phyloP scores from a whole-genome alignment of 1,140 invertebrate genomes.

The Papilio glaucus region DNA sequence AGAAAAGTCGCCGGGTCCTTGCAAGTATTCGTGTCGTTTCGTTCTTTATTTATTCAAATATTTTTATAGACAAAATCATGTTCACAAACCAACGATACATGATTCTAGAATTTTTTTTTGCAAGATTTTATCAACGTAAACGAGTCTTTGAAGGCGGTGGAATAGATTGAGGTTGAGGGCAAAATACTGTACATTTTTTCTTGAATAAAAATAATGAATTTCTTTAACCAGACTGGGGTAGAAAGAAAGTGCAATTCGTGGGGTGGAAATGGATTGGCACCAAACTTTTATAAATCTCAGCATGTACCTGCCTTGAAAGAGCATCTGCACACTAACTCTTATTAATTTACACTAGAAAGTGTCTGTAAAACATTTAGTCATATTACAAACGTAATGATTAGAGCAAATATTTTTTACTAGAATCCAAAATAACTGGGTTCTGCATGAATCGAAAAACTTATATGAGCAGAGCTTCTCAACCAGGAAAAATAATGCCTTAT shows the following conservation, averaged over 20 bases:
- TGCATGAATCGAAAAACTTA: neutral
- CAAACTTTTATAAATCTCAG: neutral
- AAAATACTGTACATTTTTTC: neutral
- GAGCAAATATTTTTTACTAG: no score
- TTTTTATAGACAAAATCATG: no score
- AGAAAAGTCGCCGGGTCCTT: no score
- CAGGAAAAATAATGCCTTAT: neutral
- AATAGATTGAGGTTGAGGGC: neutral
- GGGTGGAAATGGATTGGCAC: neutral
- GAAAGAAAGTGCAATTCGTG: neutral
- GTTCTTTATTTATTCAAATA: no score
- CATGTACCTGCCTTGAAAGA: no score
- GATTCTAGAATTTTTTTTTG: neutral
- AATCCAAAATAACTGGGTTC: neutral
- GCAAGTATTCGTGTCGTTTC: no score
- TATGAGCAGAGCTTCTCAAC: neutral
- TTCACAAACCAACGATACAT: no score
- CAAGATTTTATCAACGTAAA: neutral
- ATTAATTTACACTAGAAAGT: neutral
- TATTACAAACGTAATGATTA: no score
- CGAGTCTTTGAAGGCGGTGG: neutral
- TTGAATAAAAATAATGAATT: neutral
- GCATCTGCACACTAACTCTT: no score
- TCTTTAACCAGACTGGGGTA: neutral
- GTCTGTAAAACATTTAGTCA: neutral